These are phyloP conservation scores for Calonectris borealis DNA, from an alignment of 2,113 vertebrate genomes.

Conservation along the genomic window DNA sequence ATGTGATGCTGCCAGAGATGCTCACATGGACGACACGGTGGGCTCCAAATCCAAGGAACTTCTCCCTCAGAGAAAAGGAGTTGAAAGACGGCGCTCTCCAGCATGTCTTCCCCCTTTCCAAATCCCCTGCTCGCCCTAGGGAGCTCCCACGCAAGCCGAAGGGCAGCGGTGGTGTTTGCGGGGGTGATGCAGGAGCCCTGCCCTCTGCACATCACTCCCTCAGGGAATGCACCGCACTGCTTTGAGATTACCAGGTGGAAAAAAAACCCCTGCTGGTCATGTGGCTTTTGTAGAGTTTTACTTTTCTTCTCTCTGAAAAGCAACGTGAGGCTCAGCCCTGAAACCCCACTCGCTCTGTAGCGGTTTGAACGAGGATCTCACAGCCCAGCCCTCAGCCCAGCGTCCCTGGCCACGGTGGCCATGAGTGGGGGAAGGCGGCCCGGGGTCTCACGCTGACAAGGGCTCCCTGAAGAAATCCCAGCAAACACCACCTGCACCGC, in stretches of 20 bases:
- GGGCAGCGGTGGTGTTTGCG: neutral
- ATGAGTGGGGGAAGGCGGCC: neutral
- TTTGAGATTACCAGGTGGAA: neutral
- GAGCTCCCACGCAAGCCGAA: neutral
- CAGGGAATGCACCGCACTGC: neutral
- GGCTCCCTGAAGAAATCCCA: neutral
- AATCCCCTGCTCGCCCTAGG: neutral
- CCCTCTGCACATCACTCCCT: neutral
- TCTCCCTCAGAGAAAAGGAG: neutral
- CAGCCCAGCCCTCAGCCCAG: neutral
- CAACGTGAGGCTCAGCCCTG: neutral
- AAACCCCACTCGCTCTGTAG: neutral
- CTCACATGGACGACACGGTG: fast-evolving
- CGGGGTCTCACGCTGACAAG: fast-evolving
- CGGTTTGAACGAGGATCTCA: neutral
- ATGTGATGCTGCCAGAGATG: neutral
- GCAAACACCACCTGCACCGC: neutral
- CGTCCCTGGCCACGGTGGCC: fast-evolving
- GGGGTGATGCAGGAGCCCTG: neutral
- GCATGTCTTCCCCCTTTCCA: neutral
- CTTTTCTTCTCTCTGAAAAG: neutral
- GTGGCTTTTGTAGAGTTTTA: neutral
- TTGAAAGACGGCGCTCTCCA: neutral
- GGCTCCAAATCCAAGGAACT: neutral
- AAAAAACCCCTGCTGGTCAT: neutral